These are phyloP conservation scores for Procambarus clarkii DNA, from an alignment of 1,140 invertebrate species.

Conservation along the genomic window DNA sequence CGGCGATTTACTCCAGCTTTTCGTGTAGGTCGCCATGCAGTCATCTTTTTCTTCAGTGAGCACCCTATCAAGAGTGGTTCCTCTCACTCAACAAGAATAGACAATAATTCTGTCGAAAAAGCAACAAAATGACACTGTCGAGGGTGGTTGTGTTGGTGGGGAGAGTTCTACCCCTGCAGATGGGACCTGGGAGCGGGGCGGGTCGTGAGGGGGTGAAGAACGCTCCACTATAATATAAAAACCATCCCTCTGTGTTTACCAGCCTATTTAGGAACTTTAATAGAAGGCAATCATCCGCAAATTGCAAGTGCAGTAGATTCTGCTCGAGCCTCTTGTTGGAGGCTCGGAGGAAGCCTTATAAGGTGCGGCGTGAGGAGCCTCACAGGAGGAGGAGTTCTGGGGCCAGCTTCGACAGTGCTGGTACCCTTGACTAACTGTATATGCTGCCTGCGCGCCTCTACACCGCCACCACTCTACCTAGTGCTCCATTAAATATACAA, in stretches of 20 bases:
- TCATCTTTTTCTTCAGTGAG: background rate
- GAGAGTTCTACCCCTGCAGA: constrained; percentile 8
- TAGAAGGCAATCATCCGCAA: constrained; percentile 56
- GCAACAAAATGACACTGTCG: background rate
- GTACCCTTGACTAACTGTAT: background rate
- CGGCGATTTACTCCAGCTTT: background rate
- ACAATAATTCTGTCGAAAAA: constrained; percentile 7
- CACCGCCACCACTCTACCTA: background rate
- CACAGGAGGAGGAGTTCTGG: constrained; percentile 24
- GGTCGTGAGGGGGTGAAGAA: constrained; percentile 45
- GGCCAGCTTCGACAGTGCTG: background rate
- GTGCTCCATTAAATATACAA: background rate
- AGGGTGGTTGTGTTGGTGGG: background rate
- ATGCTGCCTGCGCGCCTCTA: background rate
- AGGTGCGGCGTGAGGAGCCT: constrained; percentile 31
- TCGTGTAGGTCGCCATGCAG: background rate
- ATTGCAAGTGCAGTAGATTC: constrained; percentile 59
- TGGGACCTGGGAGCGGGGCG: background rate
- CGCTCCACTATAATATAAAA: constrained; percentile 31
- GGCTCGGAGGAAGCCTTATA: constrained; percentile 36
- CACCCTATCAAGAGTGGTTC: background rate
- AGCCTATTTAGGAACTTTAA: constrained; percentile 53
- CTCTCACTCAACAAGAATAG: background rate
- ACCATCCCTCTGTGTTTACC: constrained; percentile 50
- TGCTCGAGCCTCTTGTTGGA: constrained; percentile 32